Evolutionary conservation across 2,888 invertebrate genomes (phyloP), one percentile per base, ranked within the genome.

Genomic region (Prenolepis imparis): DNA sequence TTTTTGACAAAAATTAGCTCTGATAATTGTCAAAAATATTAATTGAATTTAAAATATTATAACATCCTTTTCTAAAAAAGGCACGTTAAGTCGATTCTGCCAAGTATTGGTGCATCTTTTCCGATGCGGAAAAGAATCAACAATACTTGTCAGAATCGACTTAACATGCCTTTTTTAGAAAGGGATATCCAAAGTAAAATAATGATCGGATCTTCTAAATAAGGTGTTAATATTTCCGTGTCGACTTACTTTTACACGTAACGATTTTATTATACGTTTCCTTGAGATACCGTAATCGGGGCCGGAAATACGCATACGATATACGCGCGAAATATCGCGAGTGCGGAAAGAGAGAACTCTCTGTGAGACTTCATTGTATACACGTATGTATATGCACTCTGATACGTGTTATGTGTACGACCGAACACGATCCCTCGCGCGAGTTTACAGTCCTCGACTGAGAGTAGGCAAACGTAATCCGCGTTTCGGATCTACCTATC

Each of bases 401-500:
- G 77, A 84, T 86, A 87, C 80, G 64, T 63, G 83, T 72, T 67
- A 70, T n/a, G 83, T 73, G 70, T 84, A 86, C 82, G 52, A 72
- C 41, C 67, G 73, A 77, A 88, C 88, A 86, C 84, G 81, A 86
- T 83, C 86, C 83, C 86, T 82, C 80, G 90, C 87, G 88, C 88
- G 92, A 91, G 89, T 91, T 84, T 89, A 88, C 88, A 85, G 74
- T 82, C 87, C 80, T n/a, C 21, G 55, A 74, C 61, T 73, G 48
- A 52, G 52, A 52, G 64, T 41, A 44, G 74, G 66, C 74, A 82
- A 75, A 83, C 84, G 85, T 87, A 90, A 91, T 90, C 90, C 91
- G 87, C 82, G 87, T 81, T 87, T 88, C 84, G 90, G 86, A 90
- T 92, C 90, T 84, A 75, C 77, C 67, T 82, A 82, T 52, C 85